phyloP scores from a whole-genome alignment of 1,140 invertebrate genomes.

The Euura lappo region DNA sequence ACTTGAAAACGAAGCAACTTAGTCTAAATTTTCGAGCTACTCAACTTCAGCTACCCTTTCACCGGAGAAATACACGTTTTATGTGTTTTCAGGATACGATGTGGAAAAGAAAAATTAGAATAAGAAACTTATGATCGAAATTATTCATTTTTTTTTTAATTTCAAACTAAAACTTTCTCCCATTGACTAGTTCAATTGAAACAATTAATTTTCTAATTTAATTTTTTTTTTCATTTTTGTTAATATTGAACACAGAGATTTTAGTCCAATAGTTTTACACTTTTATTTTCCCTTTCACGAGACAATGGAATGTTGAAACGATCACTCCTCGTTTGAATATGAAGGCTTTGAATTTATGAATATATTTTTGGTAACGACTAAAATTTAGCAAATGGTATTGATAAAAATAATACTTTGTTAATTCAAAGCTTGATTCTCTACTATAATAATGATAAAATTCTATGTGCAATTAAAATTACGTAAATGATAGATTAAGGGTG shows the following conservation, averaged over 20 bases:
- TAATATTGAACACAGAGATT: background rate
- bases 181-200: constrained; percentile 13
- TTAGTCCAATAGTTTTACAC: background rate
- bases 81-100: background rate
- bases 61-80: background rate
- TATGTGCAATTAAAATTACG: too few relatives aligned
- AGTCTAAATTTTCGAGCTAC: too few relatives aligned
- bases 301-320: background rate
- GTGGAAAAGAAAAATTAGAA: background rate
- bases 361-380: background rate
- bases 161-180: constrained; percentile 7
- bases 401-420: background rate
- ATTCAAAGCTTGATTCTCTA: too few relatives aligned
- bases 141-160: background rate
- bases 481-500: too few relatives aligned
- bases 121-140: background rate
- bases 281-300: background rate
- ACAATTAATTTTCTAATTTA: constrained; percentile 5
- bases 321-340: background rate
- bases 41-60: constrained; percentile 11
- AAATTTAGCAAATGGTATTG: background rate
- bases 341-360: background rate
- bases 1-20: too few relatives aligned
- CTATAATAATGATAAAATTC: too few relatives aligned
- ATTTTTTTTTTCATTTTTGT: background rate